Conservation (phyloP, 2,888 invertebrate genomes). For the Drosophila kanekoi region DNA sequence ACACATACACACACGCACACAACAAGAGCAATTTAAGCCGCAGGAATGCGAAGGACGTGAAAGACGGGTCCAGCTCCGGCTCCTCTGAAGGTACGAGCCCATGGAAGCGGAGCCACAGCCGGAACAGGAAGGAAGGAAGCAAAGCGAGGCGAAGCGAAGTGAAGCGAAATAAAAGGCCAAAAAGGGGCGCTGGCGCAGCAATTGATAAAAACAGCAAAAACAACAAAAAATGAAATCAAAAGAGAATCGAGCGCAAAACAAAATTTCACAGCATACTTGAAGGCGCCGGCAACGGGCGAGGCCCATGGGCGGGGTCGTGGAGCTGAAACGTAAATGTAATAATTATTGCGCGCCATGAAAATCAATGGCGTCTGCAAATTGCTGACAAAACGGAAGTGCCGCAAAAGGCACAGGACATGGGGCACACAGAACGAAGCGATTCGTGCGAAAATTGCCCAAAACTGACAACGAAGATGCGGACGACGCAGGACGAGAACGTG, state of each 20-base stretch:
- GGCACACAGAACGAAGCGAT: conserved; percentile 35
- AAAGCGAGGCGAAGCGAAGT: conserved; percentile 34
- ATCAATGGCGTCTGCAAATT: conserved; percentile 69
- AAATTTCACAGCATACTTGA: conserved; percentile 43
- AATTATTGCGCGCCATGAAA: conserved; percentile 68
- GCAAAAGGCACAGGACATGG: conserved; percentile 23
- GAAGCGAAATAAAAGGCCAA: conserved; percentile 54
- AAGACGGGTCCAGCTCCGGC: conserved; percentile 42
- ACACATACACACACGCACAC: conserved; percentile 30
- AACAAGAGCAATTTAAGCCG: conserved; percentile 79
- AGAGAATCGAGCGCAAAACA: conserved; percentile 35
- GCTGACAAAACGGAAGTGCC: conserved; percentile 60
- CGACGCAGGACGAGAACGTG: conserved; percentile 19
- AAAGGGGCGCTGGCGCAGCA: conserved; percentile 53
- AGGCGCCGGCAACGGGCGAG: conserved; percentile 20
- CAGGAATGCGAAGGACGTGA: conserved; percentile 70
- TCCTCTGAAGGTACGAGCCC: conserved; percentile 2
- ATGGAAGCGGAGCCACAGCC: conserved; percentile 33
- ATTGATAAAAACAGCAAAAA: conserved; percentile 55
- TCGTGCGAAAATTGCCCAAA: conserved; percentile 63
- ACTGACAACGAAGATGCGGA: conserved; percentile 48
- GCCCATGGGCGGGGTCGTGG: not conserved
- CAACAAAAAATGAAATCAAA: conserved; percentile 31
- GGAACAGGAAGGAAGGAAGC: conserved; percentile 56
- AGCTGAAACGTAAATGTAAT: conserved; percentile 29